Evolutionary conservation across 2,113 vertebrate species (phyloP).

Genomic region (Lycaon pictus): DNA sequence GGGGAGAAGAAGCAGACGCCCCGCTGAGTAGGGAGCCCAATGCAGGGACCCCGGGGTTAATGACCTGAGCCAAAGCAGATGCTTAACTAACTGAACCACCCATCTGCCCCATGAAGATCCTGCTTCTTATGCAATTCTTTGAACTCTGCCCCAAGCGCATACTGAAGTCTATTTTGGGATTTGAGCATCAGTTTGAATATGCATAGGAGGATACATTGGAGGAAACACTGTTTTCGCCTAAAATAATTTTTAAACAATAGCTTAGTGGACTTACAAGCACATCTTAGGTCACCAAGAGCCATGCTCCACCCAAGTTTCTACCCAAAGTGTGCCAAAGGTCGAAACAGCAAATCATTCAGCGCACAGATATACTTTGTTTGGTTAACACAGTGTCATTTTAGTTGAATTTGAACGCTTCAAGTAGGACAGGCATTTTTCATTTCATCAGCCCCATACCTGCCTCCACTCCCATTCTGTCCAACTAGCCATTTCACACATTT

Average conservation of each 20-base stretch:
- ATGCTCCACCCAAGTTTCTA: background rate
- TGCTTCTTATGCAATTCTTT: background rate
- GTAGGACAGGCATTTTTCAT: background rate
- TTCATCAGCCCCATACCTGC: background rate
- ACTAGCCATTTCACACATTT: background rate
- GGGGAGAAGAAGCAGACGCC: too few relatives aligned
- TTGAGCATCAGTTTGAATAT: background rate
- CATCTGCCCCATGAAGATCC: background rate
- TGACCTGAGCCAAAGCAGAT: too few relatives aligned
- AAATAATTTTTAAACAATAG: constrained; percentile 2
- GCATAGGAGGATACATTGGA: background rate
- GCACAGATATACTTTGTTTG: background rate
- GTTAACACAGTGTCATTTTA: background rate
- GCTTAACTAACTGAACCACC: too few relatives aligned
- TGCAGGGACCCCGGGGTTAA: too few relatives aligned
- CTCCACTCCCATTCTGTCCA: background rate
- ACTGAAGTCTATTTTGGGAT: background rate
- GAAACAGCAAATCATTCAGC: background rate
- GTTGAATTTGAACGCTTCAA: background rate
- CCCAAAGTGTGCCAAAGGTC: background rate
- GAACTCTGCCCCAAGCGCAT: background rate
- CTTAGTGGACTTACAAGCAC: background rate
- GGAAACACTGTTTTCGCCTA: background rate
- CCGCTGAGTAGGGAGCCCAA: too few relatives aligned
- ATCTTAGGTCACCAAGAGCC: background rate